Conservation (phyloP, 1,140 invertebrate genomes). For the Calephelis virginiensis region DNA sequence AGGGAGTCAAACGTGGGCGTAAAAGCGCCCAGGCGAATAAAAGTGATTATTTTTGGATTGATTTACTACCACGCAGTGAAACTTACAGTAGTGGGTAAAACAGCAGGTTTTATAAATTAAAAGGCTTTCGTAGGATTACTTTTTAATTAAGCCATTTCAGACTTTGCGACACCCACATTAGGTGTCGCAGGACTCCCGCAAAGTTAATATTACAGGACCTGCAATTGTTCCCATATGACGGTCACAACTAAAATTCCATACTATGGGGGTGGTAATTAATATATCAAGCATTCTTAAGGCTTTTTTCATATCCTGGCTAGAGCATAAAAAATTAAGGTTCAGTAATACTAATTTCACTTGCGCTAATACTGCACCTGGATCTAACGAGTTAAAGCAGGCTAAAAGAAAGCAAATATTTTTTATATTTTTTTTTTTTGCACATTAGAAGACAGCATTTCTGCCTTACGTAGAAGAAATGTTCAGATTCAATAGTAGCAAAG, state of each 20-base stretch:
- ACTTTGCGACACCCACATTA: neutral
- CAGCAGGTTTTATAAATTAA: neutral
- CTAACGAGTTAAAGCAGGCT: no score
- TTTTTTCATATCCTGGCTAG: no score
- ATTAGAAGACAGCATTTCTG: no score
- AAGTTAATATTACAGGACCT: neutral
- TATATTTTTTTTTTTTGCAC: no score
- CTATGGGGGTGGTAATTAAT: no score
- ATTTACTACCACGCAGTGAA: constrained; percentile 3
- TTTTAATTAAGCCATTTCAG: neutral
- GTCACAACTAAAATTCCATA: neutral
- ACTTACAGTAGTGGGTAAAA: constrained; percentile 9
- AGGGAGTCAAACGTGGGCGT: constrained; percentile 41
- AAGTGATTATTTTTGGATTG: constrained; percentile 25
- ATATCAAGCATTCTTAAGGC: no score
- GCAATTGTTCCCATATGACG: neutral
- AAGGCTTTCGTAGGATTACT: neutral
- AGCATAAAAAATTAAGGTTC: no score
- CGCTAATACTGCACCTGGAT: no score
- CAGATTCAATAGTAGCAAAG: no score
- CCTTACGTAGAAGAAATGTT: no score
- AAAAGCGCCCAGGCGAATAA: constrained; percentile 27
- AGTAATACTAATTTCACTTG: no score
- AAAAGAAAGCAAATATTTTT: no score
- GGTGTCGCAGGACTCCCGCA: neutral